Evolutionary conservation across 2,888 invertebrate genomes (phyloP).

Genomic region (Hemithea aestivaria): DNA sequence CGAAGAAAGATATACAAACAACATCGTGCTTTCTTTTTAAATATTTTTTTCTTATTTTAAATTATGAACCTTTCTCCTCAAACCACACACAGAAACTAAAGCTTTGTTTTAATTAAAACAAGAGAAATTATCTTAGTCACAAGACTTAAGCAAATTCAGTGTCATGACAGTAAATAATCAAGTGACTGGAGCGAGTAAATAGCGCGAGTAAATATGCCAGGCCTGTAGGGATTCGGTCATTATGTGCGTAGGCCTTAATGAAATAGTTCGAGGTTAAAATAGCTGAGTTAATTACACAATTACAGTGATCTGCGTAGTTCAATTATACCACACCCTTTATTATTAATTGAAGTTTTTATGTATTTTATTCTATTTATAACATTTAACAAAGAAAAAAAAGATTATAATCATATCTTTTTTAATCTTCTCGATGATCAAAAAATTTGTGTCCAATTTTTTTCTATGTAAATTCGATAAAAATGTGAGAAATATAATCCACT

Average conservation of each 20-base stretch:
- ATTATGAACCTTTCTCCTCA: conserved; percentile 26
- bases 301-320: no score
- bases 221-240: conserved; percentile 10
- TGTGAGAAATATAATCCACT: no score
- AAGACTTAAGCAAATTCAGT: conserved; percentile 31
- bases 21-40: conserved; percentile 39
- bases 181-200: conserved; percentile 8
- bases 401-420: no score
- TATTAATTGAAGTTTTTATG: no score
- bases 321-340: no score
- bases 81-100: conserved; percentile 31
- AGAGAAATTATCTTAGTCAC: conserved; percentile 38
- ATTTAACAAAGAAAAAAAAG: no score
- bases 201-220: conserved; percentile 13
- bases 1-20: conserved; percentile 51
- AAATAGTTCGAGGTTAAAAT: no score
- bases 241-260: background rate
- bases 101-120: conserved; percentile 16
- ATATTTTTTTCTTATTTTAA: no score
- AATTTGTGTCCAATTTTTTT: no score
- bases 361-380: no score
- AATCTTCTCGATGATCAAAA: no score
- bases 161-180: conserved; percentile 7
- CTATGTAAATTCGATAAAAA: no score
- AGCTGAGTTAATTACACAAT: conserved; percentile 7